Percentiles rank a stretch among this genome's conserved stretches.
These are phyloP conservation scores for Oreochromis aureus DNA, from an alignment of 2,113 vertebrate genomes.

Conservation along the genomic window DNA sequence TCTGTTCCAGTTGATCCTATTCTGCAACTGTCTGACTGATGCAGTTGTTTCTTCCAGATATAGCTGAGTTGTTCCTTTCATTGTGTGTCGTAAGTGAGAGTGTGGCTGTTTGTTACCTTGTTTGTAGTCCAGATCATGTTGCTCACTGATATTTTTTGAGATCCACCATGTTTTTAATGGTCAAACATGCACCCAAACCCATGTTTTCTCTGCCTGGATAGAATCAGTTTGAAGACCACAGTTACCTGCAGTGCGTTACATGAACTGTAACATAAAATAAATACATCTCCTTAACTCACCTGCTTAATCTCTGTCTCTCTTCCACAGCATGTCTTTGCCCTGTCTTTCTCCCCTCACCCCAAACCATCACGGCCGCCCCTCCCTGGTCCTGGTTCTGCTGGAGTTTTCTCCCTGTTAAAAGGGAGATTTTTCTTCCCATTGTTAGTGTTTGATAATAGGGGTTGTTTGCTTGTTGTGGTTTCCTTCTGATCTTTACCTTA, in stretches of 20 bases:
- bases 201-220: fast-evolving
- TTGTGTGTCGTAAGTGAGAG: not conserved
- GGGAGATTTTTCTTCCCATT: not conserved
- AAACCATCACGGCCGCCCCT: not conserved
- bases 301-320: not conserved
- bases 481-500: not conserved
- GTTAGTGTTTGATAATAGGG: not conserved
- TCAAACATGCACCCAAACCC: not conserved
- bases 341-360: not conserved
- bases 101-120: not conserved
- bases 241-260: not conserved
- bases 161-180: fast-evolving
- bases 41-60: not conserved
- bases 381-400: fast-evolving
- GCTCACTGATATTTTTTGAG: not conserved
- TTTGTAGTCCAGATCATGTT: not conserved
- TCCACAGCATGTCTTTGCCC: fast-evolving
- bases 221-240: not conserved
- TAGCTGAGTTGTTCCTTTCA: not conserved
- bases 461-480: not conserved
- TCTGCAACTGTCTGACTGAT: not conserved
- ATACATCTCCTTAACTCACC: fast-evolving
- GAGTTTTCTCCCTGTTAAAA: not conserved
- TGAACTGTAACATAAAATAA: not conserved
- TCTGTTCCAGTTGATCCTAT: not conserved